Evolutionary conservation across 1,140 invertebrate species (phyloP).

Genomic region (Spodoptera frugiperda): DNA sequence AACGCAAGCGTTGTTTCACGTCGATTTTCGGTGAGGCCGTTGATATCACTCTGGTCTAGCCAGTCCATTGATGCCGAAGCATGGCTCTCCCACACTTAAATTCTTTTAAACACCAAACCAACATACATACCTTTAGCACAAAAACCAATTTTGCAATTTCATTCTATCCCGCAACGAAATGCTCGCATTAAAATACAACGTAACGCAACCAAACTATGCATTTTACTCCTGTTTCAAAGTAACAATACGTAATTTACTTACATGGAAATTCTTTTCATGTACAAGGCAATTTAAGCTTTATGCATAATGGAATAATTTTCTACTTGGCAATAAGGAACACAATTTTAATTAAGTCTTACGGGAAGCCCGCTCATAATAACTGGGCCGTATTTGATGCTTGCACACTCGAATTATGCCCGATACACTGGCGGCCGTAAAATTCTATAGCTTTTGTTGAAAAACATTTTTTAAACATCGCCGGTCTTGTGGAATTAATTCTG

Average conservation of each 20-base stretch:
- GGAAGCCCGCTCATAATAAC: slow-evolving; percentile 46
- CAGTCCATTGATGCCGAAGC: too few species aligned
- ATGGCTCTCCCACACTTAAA: too few species aligned
- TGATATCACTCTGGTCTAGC: too few species aligned
- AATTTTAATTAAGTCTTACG: slow-evolving; percentile 56
- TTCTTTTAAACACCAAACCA: too few species aligned
- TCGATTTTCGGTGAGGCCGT: too few species aligned
- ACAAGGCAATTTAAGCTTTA: slow-evolving; percentile 24
- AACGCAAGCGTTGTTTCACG: too few species aligned
- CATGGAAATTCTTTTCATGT: slow-evolving; percentile 25
- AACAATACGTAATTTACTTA: slow-evolving; percentile 23
- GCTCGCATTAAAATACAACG: neutral
- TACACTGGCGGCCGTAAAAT: slow-evolving; percentile 36
- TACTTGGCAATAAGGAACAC: slow-evolving; percentile 47
- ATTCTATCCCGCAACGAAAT: neutral
- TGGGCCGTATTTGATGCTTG: slow-evolving; percentile 50
- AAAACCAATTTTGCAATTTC: neutral
- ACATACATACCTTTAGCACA: neutral
- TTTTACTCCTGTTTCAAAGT: neutral
- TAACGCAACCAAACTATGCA: slow-evolving; percentile 1
- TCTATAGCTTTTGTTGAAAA: slow-evolving; percentile 2
- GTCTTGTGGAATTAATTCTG: neutral
- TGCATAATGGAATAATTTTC: slow-evolving; percentile 43
- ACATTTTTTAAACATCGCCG: slow-evolving; percentile 18
- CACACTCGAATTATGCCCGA: slow-evolving; percentile 44